Evolutionary conservation across 2,113 vertebrate species (phyloP), one percentile per base, ranked within the genome.

Genomic region (Oxyura jamaicensis): DNA sequence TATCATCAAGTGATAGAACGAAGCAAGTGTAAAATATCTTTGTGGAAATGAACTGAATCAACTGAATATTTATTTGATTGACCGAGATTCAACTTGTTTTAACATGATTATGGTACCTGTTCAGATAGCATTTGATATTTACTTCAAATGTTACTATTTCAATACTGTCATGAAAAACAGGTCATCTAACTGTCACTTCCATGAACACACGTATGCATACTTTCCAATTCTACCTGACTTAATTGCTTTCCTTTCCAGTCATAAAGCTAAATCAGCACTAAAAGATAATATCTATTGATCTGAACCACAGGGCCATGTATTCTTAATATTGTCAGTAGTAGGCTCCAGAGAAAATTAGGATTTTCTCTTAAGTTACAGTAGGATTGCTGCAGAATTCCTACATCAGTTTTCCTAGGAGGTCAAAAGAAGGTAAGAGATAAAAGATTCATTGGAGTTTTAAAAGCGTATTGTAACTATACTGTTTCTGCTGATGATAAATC

Each of bases 221-320:
- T 85, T 55, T 69, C 25, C 53, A 58, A 62, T 46, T 77, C 78
- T 83, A 53, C 78, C 82, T 80, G 86, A 52, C 53, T 89, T 95
- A 91, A 93, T 85, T 86, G 90, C 92, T 96, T 94, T 94, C 85
- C 77, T 88, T 95, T 91, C 59, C 88, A 93, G 77, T 86, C 84
- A 74, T 59, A 86, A 72, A 81, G 76, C 92, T 93, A 93, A 94
- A 95, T 91, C 85, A 89, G 65, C 91, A 28, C 87, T 72, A 73
- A 48, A 83, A 85, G 73, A 72, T 94, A 94, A 76, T 83, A 67
- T 75, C 71, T 85, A 82, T 87, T 87, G 93, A 96, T 95, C 63
- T 59, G 90, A 56, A 62, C 22, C 68, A n/a, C 48, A 14, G 36
- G 35, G 67, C 46, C 36, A 91, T 94, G 50, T 14, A 2, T 83